These are phyloP conservation scores for Osmoderma eremita DNA, from an alignment of 2,888 invertebrate genomes.

Conservation along the genomic window DNA sequence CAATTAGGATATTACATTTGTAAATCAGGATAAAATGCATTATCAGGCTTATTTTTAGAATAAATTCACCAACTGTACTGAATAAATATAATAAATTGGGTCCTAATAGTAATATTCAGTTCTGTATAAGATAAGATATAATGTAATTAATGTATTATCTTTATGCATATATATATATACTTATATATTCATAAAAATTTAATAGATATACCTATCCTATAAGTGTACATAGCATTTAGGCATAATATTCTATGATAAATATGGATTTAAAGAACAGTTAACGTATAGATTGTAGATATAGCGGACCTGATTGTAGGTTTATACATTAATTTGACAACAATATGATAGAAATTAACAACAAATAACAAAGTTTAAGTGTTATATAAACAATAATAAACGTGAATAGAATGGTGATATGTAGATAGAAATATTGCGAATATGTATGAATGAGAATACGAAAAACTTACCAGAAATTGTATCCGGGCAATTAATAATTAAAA, in stretches of 20 bases:
- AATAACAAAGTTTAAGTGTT: slow-evolving; percentile 29
- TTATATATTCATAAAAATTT: slow-evolving; percentile 26
- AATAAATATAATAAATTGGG: slow-evolving; percentile 32
- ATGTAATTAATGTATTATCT: slow-evolving; percentile 41
- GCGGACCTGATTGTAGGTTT: slow-evolving; percentile 5
- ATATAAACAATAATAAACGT: slow-evolving; percentile 35
- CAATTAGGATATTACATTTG: neutral
- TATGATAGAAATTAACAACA: slow-evolving; percentile 5
- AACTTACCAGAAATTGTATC: slow-evolving; percentile 32
- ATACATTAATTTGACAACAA: slow-evolving; percentile 10
- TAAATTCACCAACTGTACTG: slow-evolving; percentile 19
- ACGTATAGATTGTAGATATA: slow-evolving; percentile 13
- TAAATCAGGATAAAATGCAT: neutral
- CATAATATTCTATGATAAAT: slow-evolving; percentile 5
- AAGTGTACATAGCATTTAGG: slow-evolving; percentile 4
- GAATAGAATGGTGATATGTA: slow-evolving; percentile 15
- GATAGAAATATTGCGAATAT: slow-evolving; percentile 6
- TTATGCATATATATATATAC: slow-evolving; percentile 30
- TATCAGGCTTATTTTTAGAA: slow-evolving; percentile 17
- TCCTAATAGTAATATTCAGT: slow-evolving; percentile 37
- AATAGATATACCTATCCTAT: neutral
- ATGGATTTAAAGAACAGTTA: slow-evolving; percentile 10
- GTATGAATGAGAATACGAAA: neutral
- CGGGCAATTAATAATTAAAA: slow-evolving; percentile 30
- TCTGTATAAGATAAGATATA: slow-evolving; percentile 40